phyloP scores from a whole-genome alignment of 1,140 invertebrate genomes.

The Ruditapes philippinarum region DNA sequence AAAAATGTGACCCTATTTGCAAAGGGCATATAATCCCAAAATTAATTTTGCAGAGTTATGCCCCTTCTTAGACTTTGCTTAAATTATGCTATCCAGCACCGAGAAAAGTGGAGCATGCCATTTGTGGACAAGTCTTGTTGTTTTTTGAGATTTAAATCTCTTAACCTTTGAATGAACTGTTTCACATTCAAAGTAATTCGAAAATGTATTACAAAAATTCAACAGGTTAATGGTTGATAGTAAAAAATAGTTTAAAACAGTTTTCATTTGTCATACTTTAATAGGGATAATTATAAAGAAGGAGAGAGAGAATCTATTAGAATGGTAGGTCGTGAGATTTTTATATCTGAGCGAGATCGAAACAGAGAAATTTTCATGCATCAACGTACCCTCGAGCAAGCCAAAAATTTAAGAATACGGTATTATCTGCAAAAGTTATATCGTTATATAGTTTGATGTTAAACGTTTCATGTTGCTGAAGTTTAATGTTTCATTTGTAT shows the following conservation, averaged over 20 bases:
- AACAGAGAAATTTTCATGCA: conserved; percentile 3
- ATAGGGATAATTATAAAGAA: neutral
- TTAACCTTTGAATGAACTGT: too few species aligned
- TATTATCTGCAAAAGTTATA: neutral
- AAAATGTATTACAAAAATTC: too few species aligned
- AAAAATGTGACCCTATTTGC: too few species aligned
- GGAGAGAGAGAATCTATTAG: neutral
- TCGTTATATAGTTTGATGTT: neutral
- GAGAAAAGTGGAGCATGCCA: too few species aligned
- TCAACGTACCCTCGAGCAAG: conserved; percentile 3
- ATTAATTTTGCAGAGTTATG: too few species aligned
- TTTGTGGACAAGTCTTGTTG: too few species aligned
- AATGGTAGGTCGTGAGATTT: neutral
- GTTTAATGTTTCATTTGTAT: conserved; percentile 1
- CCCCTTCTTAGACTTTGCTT: too few species aligned
- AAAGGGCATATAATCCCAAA: too few species aligned
- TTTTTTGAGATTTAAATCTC: too few species aligned
- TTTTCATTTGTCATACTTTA: neutral
- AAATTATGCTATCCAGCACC: too few species aligned
- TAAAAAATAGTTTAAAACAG: neutral
- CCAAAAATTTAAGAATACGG: conserved; percentile 19
- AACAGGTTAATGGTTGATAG: too few species aligned
- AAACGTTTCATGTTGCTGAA: neutral
- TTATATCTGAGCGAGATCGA: neutral
- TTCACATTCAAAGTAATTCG: too few species aligned